Base-by-base conservation (phyloP, 2,797 vertebrate species). In the Serranus cabrilla region DNA sequence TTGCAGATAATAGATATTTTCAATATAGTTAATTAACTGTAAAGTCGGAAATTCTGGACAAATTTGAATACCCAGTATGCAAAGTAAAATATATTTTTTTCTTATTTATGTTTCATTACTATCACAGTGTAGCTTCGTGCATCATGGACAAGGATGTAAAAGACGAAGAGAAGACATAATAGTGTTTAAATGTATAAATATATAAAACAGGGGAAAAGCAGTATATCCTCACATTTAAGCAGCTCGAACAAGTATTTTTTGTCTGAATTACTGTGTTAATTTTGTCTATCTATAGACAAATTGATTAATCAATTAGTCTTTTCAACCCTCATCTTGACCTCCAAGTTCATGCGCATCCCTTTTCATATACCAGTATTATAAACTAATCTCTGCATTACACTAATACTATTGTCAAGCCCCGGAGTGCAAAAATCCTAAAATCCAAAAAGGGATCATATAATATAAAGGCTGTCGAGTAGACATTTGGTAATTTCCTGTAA, bases 401-500 rank as follows among this genome's bases (percentile, higher is more conserved):
- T 46, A 4, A 20, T 13, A 37, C 2, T 50, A 47, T 11, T 57
- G 17, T 39, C 16, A 42, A 69, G 2, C 14, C 20, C 12, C 1
- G 12, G 11, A 16, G 5, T 16, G 18, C 5, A 65, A 31, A 46
- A 17, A 42, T 65, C 40, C 17, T 43, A 18, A 57, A 11, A 69
- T 51, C 20, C 25, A 46, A 62, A 34, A 42, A 56, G 3, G n/a
- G 23, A 70, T 43, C 17, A 23, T 55, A 62, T 54, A 2, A 74
- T 75, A 74, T 39, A 40, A 66, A 73, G 18, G 11, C 23, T 65
- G 27, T 31, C 2, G 8, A 52, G 31, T 65, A 56, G 50, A 67
- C 47, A 39, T 54, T 46, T 71, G 21, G 56, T 72, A 46, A 68
- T 78, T 70, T 72, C 71, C 46, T 72, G n/a, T 39, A 57, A 71